Evolutionary conservation across 2,113 vertebrate genomes (phyloP), one percentile per base, ranked within the genome.

Genomic region (Phodopus roborovskii): DNA sequence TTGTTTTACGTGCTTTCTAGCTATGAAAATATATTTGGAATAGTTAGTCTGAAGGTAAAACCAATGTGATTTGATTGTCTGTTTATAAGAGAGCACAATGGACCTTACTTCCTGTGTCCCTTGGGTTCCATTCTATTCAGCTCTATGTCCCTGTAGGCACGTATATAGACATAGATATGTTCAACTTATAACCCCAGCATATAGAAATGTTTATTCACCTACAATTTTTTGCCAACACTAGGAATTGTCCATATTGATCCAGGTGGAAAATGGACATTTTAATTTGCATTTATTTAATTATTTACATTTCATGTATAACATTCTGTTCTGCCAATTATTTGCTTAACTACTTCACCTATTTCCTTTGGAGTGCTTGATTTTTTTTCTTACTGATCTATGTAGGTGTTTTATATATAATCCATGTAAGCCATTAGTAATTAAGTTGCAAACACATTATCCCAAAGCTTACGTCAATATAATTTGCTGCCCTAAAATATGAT

Each of bases 1-100:
- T 98, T 99, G 99, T 97, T 99, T 99, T 22, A 99, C 98, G 6
- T 99, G 99, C 95, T 99, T 99, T 98, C 99, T 99, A 78, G 99
- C 99, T 99, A 91, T 24, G 94, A 89, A 82, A 94, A 84, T 36
- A 96, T n/a, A 94, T 82, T 78, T 68, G 79, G 22, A 78, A 77
- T 30, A 78, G 60, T 93, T 62, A 88, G 82, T 66, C 36, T 92
- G 20, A 87, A 30, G 62, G 70, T 56, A 71, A 83, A 92, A 84
- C 30, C 62, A 88, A 16, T 3, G 6, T n/a, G n/a, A 39, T 66
- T 88, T 45, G 4, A 77, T 1, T 87, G 13, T 53, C 77, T 74
- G 36, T 42, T 22, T 30, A 58, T 66, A 74, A 74, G 28, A 42
- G 39, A 42, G 17, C 84, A 45, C 48, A 78, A 30, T n/a, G 36